phyloP scores from a whole-genome alignment of 2,888 invertebrate species.

The Euproctis similis region DNA sequence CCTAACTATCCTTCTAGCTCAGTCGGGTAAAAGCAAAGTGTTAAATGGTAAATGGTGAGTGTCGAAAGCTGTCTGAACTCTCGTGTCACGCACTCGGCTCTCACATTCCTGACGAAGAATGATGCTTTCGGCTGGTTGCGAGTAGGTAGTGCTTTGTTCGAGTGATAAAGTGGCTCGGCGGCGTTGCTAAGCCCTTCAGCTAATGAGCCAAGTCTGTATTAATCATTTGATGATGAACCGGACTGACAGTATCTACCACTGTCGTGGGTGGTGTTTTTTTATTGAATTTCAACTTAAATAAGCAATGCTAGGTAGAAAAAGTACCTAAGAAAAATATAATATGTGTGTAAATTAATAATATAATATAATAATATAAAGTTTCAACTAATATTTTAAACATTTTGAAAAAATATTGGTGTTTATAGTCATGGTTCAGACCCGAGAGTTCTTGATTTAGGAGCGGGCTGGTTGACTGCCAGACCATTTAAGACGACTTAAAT shows the following conservation, averaged over 20 bases:
- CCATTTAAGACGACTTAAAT: too few species aligned
- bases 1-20: too few species aligned
- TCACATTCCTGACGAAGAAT: slow-evolving; percentile 74
- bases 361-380: too few species aligned
- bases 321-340: too few species aligned
- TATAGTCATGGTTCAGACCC: too few species aligned
- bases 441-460: too few species aligned
- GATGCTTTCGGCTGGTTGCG: slow-evolving; percentile 72
- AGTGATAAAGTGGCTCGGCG: slow-evolving; percentile 68
- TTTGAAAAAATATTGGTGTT: too few species aligned
- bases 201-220: slow-evolving; percentile 73
- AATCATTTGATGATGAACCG: slow-evolving; percentile 68
- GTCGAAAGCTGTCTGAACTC: slow-evolving; percentile 7
- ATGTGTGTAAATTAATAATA: too few species aligned
- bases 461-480: too few species aligned
- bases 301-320: too few species aligned
- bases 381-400: too few species aligned
- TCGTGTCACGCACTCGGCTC: slow-evolving; percentile 30
- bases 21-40: neutral
- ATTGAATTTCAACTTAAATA: slow-evolving; percentile 22
- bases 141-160: slow-evolving; percentile 74
- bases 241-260: slow-evolving; percentile 49
- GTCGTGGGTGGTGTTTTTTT: slow-evolving; percentile 55
- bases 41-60: neutral
- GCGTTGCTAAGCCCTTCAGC: slow-evolving; percentile 72